phyloP scores from a whole-genome alignment of 1,140 invertebrate species.

The Drosophila tsacasi region DNA sequence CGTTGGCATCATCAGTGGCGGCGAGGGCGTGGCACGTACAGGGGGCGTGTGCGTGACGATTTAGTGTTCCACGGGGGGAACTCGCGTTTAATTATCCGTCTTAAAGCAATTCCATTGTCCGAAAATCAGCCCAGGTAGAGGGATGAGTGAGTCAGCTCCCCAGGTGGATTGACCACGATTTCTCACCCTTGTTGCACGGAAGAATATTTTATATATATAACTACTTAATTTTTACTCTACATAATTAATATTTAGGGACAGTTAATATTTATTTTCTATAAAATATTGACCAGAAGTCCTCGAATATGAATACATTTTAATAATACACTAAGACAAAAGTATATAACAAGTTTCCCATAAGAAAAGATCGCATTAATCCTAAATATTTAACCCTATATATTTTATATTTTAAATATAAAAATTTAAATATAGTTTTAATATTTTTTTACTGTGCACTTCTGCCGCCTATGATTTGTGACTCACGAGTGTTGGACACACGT shows the following conservation, averaged over 20 bases:
- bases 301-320: neutral
- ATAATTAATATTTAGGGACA: no score
- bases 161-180: neutral
- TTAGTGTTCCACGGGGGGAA: slow-evolving; percentile 49
- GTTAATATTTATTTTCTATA: no score
- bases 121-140: slow-evolving; percentile 24
- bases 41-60: slow-evolving; percentile 34
- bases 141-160: neutral
- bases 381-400: neutral
- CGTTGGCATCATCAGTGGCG: slow-evolving; percentile 35
- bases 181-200: neutral
- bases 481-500: slow-evolving; percentile 34
- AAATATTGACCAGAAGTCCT: neutral
- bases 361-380: neutral
- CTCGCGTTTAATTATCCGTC: slow-evolving; percentile 51
- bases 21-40: slow-evolving; percentile 33
- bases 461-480: slow-evolving; percentile 24
- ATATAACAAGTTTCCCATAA: neutral
- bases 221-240: no score
- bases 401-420: neutral
- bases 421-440: no score
- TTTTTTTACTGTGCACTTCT: neutral
- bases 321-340: neutral
- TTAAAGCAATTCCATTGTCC: slow-evolving; percentile 48
- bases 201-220: neutral